Percentiles rank a stretch among this genome's conserved stretches.
Evolutionary conservation across 2,797 vertebrate species (phyloP).

Genomic region (Chrysocyon brachyurus): DNA sequence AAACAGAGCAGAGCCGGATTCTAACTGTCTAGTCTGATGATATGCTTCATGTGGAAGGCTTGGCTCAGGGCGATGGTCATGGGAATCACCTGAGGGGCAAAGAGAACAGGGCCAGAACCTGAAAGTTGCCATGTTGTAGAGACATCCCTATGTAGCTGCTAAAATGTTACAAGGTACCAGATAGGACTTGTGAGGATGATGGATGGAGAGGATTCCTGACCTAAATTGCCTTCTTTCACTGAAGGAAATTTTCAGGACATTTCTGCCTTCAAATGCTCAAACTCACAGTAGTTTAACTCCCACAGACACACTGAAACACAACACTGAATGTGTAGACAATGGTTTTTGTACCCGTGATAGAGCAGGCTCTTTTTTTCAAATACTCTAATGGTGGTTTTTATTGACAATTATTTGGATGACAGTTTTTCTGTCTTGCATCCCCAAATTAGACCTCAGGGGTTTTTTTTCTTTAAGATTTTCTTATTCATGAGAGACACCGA

Average conservation of each 20-base stretch:
- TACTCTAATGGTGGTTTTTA: neutral
- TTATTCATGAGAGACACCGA: too few relatives aligned
- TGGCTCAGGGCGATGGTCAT: conserved; percentile 52
- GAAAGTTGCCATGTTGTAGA: neutral
- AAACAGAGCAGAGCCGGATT: conserved; percentile 70
- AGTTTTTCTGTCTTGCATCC: neutral
- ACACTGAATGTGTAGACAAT: neutral
- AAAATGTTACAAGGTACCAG: neutral
- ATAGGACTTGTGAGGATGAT: neutral
- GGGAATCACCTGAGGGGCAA: conserved; percentile 73
- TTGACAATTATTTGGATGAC: conserved; percentile 28
- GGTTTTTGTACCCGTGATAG: neutral
- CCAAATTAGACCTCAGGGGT: neutral
- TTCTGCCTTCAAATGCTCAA: neutral
- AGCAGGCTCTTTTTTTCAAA: neutral
- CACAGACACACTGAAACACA: neutral
- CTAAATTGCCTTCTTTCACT: neutral
- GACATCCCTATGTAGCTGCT: neutral
- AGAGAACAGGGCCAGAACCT: conserved; percentile 41
- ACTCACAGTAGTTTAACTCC: neutral
- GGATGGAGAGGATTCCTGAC: neutral
- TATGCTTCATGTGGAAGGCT: conserved; percentile 66
- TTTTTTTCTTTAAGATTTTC: too few relatives aligned
- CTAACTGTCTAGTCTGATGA: conserved; percentile 53
- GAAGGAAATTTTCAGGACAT: neutral